Conservation (phyloP, 2,113 vertebrate genomes). For the Trichechus manatus region DNA sequence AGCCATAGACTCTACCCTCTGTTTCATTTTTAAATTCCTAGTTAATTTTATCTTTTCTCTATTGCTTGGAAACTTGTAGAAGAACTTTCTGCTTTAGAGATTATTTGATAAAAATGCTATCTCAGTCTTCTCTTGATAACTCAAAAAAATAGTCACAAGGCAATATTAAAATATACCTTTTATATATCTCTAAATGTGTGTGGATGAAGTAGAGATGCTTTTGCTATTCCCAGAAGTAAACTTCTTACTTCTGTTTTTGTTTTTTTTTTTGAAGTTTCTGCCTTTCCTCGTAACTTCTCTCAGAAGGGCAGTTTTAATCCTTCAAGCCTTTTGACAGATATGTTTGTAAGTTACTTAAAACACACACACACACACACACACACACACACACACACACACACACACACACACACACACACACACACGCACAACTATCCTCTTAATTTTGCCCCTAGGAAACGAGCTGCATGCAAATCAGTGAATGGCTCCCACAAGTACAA, state of each 20-base stretch:
- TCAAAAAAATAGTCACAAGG: background rate
- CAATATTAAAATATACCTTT: background rate
- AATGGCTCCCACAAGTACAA: constrained; percentile 99
- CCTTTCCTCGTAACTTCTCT: constrained; percentile 15
- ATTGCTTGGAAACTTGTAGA: background rate
- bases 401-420: background rate
- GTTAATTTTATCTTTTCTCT: background rate
- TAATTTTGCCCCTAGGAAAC: constrained; percentile 90
- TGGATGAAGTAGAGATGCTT: background rate
- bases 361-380: background rate
- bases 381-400: background rate
- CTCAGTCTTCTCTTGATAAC: constrained; percentile 25
- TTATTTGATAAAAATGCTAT: background rate
- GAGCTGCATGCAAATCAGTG: constrained; percentile 96
- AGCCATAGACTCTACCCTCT: background rate
- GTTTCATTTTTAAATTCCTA: background rate
- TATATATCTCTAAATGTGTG: background rate
- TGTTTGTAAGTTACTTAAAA: background rate
- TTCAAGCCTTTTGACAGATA: constrained; percentile 24
- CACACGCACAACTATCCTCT: background rate
- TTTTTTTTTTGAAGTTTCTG: background rate
- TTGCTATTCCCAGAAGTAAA: background rate
- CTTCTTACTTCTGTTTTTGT: background rate
- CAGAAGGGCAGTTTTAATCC: constrained; percentile 32
- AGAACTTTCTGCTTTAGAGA: background rate